A percentile compares a stretch with the other conserved stretches of the same genome.
Conservation (phyloP, 2,113 vertebrate species). For the Empidonax alnorum region DNA sequence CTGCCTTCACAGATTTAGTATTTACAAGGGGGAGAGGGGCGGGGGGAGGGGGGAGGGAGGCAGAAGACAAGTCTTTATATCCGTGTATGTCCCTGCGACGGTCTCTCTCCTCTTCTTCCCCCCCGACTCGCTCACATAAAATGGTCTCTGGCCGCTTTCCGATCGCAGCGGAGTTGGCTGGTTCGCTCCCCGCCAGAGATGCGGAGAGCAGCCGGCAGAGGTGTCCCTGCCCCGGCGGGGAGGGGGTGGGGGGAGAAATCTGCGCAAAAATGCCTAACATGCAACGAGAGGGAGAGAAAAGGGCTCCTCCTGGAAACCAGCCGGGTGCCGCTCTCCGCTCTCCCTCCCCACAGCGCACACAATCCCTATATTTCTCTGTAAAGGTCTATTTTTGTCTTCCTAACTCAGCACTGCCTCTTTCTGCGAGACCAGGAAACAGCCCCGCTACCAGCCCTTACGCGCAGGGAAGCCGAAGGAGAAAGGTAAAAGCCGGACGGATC, state of each 20-base stretch:
- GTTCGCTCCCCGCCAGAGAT: constrained; percentile 46
- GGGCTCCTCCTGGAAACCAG: constrained; percentile 82
- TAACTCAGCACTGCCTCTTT: constrained; percentile 91
- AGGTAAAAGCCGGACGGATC: constrained; percentile 34
- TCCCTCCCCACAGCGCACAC: constrained; percentile 73
- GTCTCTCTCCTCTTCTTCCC: constrained; percentile 18
- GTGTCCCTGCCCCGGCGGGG: constrained; percentile 24
- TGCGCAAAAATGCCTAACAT: constrained; percentile 65
- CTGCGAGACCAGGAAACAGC: constrained; percentile 86
- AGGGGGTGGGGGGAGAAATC: constrained; percentile 58
- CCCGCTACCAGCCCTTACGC: constrained; percentile 4
- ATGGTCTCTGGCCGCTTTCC: constrained; percentile 58
- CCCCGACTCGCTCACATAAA: constrained; percentile 74
- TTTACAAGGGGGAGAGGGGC: neutral
- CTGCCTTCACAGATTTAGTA: constrained; percentile 25
- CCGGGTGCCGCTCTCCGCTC: constrained; percentile 74
- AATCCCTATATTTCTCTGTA: constrained; percentile 82
- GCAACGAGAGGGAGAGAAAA: constrained; percentile 55
- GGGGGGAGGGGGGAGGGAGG: neutral
- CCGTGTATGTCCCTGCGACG: constrained; percentile 45
- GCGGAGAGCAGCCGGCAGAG: constrained; percentile 44
- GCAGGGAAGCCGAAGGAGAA: constrained; percentile 12
- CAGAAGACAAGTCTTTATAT: constrained; percentile 50
- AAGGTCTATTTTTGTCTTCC: constrained; percentile 86
- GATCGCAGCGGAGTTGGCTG: neutral